Conservation (phyloP, 2,888 invertebrate species). For the Girardia tigrina region DNA sequence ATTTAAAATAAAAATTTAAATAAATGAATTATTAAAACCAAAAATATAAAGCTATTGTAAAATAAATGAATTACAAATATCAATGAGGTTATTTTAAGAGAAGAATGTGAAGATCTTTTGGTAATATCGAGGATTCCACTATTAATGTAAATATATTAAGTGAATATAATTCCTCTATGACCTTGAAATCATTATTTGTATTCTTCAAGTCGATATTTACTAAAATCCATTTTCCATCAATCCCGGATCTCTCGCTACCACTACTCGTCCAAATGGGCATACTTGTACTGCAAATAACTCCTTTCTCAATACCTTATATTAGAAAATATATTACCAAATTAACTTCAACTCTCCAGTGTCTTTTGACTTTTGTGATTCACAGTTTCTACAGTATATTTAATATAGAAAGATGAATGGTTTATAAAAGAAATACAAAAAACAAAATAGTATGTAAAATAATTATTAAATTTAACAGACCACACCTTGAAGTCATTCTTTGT, state of each 20-base stretch:
- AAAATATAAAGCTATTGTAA: no score
- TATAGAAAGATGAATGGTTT: neutral
- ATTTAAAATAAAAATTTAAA: no score
- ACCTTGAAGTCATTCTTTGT: slow-evolving; percentile 16
- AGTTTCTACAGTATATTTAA: neutral
- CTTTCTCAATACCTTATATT: neutral
- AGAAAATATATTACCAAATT: neutral
- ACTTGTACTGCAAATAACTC: neutral
- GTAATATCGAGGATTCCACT: no score
- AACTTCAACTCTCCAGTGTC: slow-evolving; percentile 1
- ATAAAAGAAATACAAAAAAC: neutral
- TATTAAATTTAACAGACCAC: neutral
- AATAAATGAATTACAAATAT: no score
- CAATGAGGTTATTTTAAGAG: no score
- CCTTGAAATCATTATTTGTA: slow-evolving; percentile 18
- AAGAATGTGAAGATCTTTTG: no score
- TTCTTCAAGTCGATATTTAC: neutral
- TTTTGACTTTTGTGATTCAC: slow-evolving; percentile 13
- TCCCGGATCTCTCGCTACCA: neutral
- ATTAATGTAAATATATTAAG: no score
- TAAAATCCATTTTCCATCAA: neutral
- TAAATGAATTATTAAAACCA: no score
- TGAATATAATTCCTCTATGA: no score
- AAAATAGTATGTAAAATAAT: neutral
- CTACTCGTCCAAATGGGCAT: slow-evolving; percentile 19